A percentile compares a stretch with the other conserved stretches of the same genome.
phyloP scores from a whole-genome alignment of 2,113 vertebrate genomes.

The Arothron firmamentum region DNA sequence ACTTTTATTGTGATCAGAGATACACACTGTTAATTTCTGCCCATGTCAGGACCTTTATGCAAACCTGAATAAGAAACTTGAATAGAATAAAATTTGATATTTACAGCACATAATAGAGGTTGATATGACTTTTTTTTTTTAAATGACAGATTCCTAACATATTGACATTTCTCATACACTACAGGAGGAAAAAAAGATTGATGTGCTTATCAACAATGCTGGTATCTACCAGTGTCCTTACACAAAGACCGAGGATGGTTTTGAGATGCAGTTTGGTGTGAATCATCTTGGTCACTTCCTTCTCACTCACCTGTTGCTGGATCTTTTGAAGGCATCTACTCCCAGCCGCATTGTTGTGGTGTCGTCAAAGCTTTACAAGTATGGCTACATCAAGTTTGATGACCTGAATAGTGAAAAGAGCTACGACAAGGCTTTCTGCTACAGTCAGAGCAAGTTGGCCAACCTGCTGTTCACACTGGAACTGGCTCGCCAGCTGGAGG shows the following conservation, averaged over 20 bases:
- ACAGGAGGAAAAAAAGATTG: constrained; percentile 86
- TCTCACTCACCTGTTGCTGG: constrained; percentile 88
- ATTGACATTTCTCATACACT: constrained; percentile 30
- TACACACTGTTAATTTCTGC: background rate
- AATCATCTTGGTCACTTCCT: constrained; percentile 96
- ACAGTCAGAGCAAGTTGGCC: constrained; percentile 92
- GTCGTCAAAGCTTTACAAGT: constrained; percentile 95
- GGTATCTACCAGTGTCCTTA: constrained; percentile 94
- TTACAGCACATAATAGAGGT: too few species aligned
- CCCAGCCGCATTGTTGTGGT: constrained; percentile 90
- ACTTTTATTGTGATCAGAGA: background rate
- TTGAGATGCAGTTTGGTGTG: constrained; percentile 94
- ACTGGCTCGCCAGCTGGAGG: constrained; percentile 80
- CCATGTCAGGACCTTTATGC: background rate
- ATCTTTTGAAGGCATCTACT: constrained; percentile 85
- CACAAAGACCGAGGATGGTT: constrained; percentile 89
- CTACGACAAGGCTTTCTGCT: constrained; percentile 88
- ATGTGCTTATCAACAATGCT: constrained; percentile 92
- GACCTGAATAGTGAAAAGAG: constrained; percentile 87
- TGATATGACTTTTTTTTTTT: too few species aligned
- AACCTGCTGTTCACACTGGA: constrained; percentile 89
- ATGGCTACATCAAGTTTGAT: constrained; percentile 90
- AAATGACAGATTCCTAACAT: background rate
- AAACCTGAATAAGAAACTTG: too few species aligned
- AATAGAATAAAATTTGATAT: background rate